phyloP scores from a whole-genome alignment of 1,140 invertebrate genomes.

The Antheraea pernyi region DNA sequence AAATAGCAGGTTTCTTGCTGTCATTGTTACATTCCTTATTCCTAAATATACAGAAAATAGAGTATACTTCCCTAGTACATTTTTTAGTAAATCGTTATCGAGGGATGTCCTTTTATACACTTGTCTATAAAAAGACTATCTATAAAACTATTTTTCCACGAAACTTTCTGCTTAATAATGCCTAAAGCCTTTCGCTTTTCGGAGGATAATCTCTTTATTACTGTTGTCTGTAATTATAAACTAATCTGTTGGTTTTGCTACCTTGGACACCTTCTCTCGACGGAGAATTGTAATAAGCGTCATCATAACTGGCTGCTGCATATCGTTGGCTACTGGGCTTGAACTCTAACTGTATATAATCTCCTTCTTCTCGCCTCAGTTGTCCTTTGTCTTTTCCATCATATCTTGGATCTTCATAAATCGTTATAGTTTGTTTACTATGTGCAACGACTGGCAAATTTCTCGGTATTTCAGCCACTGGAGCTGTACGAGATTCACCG shows the following conservation, averaged over 20 bases:
- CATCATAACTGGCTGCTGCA: conserved; percentile 69
- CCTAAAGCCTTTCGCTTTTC: too few relatives aligned
- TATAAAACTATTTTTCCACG: too few relatives aligned
- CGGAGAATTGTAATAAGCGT: conserved; percentile 63
- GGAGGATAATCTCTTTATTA: conserved; percentile 17
- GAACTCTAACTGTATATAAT: conserved; percentile 65
- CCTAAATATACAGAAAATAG: too few relatives aligned
- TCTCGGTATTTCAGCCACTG: conserved; percentile 55
- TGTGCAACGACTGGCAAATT: conserved; percentile 64
- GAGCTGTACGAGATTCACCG: conserved; percentile 55
- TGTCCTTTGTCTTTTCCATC: conserved; percentile 58
- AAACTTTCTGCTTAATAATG: too few relatives aligned
- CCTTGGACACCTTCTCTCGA: conserved; percentile 50
- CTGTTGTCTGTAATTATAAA: conserved; percentile 72
- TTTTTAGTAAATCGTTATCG: too few relatives aligned
- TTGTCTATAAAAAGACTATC: too few relatives aligned
- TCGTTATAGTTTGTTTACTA: conserved; percentile 76
- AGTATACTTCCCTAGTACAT: too few relatives aligned
- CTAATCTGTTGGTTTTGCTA: conserved; percentile 75
- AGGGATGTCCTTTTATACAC: too few relatives aligned
- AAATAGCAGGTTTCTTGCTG: too few relatives aligned
- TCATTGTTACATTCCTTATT: too few relatives aligned
- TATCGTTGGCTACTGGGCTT: conserved; percentile 71
- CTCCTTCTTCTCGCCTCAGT: conserved; percentile 64
- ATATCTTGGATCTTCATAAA: conserved; percentile 81